Percentiles rank a stretch among this genome's conserved stretches.
These are phyloP conservation scores for Rugalucina vietnamica DNA, from an alignment of 2,888 invertebrate genomes.

Conservation along the genomic window DNA sequence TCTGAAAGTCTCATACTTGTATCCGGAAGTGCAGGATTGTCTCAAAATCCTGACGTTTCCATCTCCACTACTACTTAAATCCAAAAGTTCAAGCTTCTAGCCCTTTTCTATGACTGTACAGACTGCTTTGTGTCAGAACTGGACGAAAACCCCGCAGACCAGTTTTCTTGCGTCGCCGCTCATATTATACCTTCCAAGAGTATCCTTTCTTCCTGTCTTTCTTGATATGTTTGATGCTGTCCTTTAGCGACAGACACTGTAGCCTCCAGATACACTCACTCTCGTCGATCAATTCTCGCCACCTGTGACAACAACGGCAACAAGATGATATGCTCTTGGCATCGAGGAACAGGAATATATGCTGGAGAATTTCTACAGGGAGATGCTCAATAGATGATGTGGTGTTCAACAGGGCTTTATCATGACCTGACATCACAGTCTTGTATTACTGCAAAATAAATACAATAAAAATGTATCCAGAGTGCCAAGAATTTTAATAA, in stretches of 20 bases:
- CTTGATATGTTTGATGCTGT: constrained; percentile 31
- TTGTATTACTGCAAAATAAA: not conserved
- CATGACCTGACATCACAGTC: constrained; percentile 14
- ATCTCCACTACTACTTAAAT: no score
- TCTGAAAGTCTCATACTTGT: no score
- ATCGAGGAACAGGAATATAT: constrained; percentile 54
- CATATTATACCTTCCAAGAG: constrained; percentile 69
- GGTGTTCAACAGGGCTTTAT: not conserved
- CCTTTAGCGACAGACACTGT: constrained; percentile 52
- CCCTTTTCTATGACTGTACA: no score
- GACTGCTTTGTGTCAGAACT: no score
- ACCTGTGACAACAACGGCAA: constrained; percentile 50
- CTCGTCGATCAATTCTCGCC: constrained; percentile 51
- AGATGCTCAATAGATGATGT: constrained; percentile 29
- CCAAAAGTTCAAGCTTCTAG: no score
- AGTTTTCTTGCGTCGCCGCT: no score
- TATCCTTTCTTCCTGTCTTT: constrained; percentile 49
- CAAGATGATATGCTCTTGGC: constrained; percentile 41
- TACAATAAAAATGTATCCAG: not conserved
- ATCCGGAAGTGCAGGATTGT: no score
- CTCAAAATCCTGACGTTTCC: no score
- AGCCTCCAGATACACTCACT: constrained; percentile 61
- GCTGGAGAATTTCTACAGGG: constrained; percentile 56
- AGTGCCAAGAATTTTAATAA: not conserved
- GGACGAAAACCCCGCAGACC: no score